Evolutionary conservation across 1,140 invertebrate genomes (phyloP).

Genomic region (Ctenoplectra terminalis): DNA sequence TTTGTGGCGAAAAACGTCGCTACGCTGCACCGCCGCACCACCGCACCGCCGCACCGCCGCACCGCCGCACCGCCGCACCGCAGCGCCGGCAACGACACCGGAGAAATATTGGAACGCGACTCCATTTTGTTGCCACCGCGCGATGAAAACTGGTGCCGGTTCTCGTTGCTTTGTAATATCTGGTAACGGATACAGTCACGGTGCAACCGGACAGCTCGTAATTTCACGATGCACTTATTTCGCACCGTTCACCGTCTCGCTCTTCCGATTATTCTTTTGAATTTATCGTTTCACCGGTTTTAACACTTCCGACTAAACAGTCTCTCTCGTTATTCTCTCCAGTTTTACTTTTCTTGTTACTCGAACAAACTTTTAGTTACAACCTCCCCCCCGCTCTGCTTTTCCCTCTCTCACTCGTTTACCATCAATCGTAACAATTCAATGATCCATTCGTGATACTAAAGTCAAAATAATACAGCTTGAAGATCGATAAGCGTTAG

Average conservation of each 20-base stretch:
- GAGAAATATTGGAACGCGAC: conserved; percentile 42
- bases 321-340: not conserved
- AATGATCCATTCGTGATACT: no score
- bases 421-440: no score
- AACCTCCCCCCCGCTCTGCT: not conserved
- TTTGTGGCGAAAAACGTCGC: conserved; percentile 13
- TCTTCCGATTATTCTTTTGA: not conserved
- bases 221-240: conserved; percentile 19
- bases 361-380: no score
- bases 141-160: conserved; percentile 1
- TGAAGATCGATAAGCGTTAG: no score
- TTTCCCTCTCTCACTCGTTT: no score
- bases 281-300: not conserved
- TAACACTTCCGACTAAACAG: not conserved
- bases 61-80: no score
- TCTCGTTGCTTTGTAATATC: conserved; percentile 14
- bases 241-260: not conserved
- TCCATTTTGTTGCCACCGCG: conserved; percentile 19
- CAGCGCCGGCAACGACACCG: not conserved
- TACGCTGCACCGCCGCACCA: not conserved
- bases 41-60: no score
- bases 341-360: not conserved
- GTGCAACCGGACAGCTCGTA: not conserved
- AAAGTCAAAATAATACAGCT: no score
- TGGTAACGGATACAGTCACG: conserved; percentile 3